A percentile compares a stretch with the other conserved stretches of the same genome.
These are phyloP conservation scores for Glaucopsyche alexis DNA, from an alignment of 2,888 invertebrate species.

Conservation along the genomic window DNA sequence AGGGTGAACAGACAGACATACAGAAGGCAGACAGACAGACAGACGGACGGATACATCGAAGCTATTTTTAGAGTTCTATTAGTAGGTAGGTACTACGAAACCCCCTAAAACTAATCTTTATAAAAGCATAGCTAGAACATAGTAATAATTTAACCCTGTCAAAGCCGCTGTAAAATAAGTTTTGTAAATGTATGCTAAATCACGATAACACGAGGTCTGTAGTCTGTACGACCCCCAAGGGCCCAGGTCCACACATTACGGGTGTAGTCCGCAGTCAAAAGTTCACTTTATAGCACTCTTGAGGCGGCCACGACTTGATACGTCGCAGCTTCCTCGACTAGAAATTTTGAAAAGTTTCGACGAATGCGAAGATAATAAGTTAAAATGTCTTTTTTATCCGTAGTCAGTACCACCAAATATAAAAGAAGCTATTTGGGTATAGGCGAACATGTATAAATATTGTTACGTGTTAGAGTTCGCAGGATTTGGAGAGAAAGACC, in stretches of 20 bases:
- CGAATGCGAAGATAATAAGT: not conserved
- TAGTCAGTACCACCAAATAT: not conserved
- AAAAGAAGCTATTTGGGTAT: no score
- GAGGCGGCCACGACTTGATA: conserved; percentile 15
- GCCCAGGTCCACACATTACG: conserved; percentile 30
- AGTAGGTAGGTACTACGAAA: no score
- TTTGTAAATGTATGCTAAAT: conserved; percentile 24
- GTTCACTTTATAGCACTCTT: conserved; percentile 31
- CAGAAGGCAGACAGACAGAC: no score
- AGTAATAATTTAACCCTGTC: conserved; percentile 4
- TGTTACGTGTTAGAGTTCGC: no score
- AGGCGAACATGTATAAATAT: no score
- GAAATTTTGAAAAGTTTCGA: not conserved
- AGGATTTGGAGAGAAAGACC: no score
- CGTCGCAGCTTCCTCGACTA: not conserved
- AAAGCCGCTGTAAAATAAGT: conserved; percentile 13
- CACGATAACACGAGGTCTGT: conserved; percentile 31
- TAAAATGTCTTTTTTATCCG: not conserved
- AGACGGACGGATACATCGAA: no score
- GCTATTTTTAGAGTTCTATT: no score
- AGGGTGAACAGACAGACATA: no score
- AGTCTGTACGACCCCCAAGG: conserved; percentile 35
- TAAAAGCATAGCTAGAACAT: not conserved
- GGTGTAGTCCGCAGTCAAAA: conserved; percentile 29
- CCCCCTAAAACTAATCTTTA: no score